These are phyloP conservation scores for Lepidotrigona ventralis DNA, from an alignment of 1,140 invertebrate species.

Conservation along the genomic window DNA sequence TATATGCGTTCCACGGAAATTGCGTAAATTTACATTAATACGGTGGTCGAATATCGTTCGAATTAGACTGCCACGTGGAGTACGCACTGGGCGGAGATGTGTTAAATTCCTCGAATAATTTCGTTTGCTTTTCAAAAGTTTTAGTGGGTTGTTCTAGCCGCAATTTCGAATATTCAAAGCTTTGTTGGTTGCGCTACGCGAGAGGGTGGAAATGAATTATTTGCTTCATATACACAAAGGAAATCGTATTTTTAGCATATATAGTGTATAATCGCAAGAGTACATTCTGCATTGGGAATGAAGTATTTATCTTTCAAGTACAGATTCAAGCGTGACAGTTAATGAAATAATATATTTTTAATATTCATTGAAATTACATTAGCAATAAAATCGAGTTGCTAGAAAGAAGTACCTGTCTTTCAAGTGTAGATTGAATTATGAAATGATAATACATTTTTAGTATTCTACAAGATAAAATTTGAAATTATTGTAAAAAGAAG, in stretches of 20 bases:
- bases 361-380: no score
- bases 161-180: slow-evolving; percentile 38
- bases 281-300: not conserved
- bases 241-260: no score
- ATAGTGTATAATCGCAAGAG: no score
- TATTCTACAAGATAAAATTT: not conserved
- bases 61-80: slow-evolving; percentile 2
- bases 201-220: not conserved
- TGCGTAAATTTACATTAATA: slow-evolving; percentile 60
- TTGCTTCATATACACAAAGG: not conserved
- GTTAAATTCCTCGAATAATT: slow-evolving; percentile 53
- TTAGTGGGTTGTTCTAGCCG: not conserved
- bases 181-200: slow-evolving; percentile 19
- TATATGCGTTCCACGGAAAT: slow-evolving; percentile 32
- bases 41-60: slow-evolving; percentile 45
- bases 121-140: slow-evolving; percentile 55
- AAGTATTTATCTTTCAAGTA: not conserved
- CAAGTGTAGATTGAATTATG: no score
- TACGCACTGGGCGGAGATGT: not conserved
- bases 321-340: not conserved
- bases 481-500: no score
- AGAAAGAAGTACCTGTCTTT: no score
- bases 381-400: no score
- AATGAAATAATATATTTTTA: not conserved
- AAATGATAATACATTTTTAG: not conserved